A percentile compares a stretch with the other conserved stretches of the same genome.
phyloP scores from a whole-genome alignment of 2,888 invertebrate species.

The Rhyacophila evoluta region DNA sequence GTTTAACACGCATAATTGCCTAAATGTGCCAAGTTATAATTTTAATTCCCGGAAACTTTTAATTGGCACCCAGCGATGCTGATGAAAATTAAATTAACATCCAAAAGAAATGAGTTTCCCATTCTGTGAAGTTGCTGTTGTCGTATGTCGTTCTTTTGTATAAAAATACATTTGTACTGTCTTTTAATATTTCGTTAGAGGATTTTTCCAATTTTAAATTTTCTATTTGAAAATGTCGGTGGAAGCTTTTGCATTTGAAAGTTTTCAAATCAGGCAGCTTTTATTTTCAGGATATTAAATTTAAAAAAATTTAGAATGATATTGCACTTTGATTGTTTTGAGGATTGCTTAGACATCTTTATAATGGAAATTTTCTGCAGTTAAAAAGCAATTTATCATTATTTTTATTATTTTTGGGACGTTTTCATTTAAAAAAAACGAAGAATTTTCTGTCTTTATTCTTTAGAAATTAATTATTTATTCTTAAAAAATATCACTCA shows the following conservation, averaged over 20 bases:
- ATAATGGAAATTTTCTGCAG: too few relatives aligned
- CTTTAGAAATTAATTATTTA: too few relatives aligned
- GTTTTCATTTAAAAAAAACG: too few relatives aligned
- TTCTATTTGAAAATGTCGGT: background rate
- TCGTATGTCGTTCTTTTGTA: background rate
- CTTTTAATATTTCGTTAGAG: background rate
- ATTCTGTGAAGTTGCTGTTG: background rate
- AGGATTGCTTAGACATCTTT: too few relatives aligned
- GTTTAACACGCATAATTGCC: background rate
- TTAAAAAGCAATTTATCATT: too few relatives aligned
- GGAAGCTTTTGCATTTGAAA: background rate
- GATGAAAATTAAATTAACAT: conserved; percentile 10
- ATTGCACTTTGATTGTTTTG: background rate
- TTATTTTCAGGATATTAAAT: background rate
- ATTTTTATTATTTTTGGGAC: too few relatives aligned
- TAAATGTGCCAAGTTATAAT: background rate
- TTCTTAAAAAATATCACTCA: too few relatives aligned
- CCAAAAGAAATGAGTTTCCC: background rate
- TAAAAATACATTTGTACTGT: background rate
- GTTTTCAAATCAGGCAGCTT: background rate
- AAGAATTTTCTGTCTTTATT: too few relatives aligned
- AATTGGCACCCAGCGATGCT: background rate
- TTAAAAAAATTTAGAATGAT: background rate
- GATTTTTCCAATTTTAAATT: background rate
- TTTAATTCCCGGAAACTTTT: background rate